Percentiles rank a stretch among this genome's conserved stretches.
phyloP scores from a whole-genome alignment of 2,113 vertebrate species.

The Callocephalon fimbriatum region DNA sequence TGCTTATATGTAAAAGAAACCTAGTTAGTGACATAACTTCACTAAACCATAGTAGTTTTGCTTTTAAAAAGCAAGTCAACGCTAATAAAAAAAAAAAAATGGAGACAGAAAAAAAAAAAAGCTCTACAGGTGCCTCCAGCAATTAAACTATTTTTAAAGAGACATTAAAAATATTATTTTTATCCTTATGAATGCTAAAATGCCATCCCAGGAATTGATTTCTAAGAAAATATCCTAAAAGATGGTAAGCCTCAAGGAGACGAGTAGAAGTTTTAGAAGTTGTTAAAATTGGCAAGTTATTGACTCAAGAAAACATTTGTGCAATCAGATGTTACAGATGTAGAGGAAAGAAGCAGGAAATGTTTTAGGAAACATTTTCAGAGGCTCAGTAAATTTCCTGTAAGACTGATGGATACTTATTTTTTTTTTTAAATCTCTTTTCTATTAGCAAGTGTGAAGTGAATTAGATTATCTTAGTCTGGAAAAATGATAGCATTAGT shows the following conservation, averaged over 20 bases:
- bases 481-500: background rate
- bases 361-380: constrained; percentile 8
- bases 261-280: background rate
- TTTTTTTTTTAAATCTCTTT: background rate
- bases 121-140: background rate
- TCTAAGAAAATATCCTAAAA: background rate
- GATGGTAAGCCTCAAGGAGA: background rate
- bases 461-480: background rate
- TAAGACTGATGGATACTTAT: background rate
- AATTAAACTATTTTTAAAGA: background rate
- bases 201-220: background rate
- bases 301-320: background rate
- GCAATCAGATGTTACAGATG: background rate
- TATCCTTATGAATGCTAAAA: background rate
- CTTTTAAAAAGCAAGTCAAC: background rate
- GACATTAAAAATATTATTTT: background rate
- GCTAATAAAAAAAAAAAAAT: background rate
- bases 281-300: background rate
- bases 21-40: background rate
- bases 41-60: background rate
- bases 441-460: background rate
- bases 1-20: background rate
- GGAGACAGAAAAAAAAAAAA: background rate
- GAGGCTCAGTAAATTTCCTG: background rate
- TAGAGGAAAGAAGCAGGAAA: background rate